Evolutionary conservation across 2,113 vertebrate species (phyloP).

Genomic region (Rhea americana): DNA sequence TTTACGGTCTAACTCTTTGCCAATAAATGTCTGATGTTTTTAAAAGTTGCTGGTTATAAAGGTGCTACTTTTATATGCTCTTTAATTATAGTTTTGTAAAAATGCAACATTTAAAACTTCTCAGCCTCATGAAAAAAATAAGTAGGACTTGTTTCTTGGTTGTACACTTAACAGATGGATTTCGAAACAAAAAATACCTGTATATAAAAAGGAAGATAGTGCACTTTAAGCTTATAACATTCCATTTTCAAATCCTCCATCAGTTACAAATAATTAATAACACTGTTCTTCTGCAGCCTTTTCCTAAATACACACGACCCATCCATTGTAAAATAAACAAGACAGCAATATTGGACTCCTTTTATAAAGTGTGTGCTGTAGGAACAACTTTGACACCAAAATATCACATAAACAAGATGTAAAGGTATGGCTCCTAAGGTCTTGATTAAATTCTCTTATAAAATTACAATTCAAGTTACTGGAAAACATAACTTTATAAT

Average conservation of each 20-base stretch:
- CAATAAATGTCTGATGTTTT: constrained; percentile 23
- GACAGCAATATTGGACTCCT: constrained; percentile 4
- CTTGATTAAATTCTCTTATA: constrained; percentile 67
- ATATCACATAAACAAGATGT: constrained; percentile 28
- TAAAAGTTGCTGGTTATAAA: constrained; percentile 42
- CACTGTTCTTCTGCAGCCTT: constrained; percentile 19
- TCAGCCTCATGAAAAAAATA: constrained; percentile 1
- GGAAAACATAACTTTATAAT: constrained; percentile 78
- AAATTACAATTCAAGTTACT: constrained; percentile 75
- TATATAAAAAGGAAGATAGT: constrained; percentile 58
- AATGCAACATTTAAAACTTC: constrained; percentile 43
- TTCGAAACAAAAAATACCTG: constrained; percentile 29
- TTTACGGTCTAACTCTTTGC: not conserved
- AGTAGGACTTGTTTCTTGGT: not conserved
- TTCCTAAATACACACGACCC: not conserved
- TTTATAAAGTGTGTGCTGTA: constrained; percentile 19
- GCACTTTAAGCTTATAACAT: constrained; percentile 34
- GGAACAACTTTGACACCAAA: constrained; percentile 33
- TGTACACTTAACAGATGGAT: constrained; percentile 46
- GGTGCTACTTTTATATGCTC: constrained; percentile 15
- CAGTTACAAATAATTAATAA: constrained; percentile 28
- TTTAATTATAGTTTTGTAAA: constrained; percentile 9
- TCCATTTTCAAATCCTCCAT: constrained; percentile 31
- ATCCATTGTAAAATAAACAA: constrained; percentile 5
- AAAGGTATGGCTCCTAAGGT: constrained; percentile 68